Evolutionary conservation across 1,140 invertebrate species (phyloP), one percentile per base, ranked within the genome.

Genomic region (Cheumatopsyche charites): DNA sequence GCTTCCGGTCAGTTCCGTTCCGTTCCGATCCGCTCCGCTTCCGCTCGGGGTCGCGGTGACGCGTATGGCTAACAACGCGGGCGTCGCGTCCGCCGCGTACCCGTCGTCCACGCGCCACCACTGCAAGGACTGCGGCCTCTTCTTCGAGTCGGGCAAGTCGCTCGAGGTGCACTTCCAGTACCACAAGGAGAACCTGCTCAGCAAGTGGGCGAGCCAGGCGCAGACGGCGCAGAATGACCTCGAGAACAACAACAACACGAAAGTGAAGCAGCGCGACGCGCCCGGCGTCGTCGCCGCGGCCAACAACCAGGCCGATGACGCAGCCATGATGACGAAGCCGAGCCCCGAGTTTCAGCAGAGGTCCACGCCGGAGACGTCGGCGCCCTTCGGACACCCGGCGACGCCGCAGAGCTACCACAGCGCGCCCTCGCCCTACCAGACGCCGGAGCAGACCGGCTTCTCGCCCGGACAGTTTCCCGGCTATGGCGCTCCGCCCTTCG

Each of bases 161-260:
- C 83, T 93, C 58, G 89, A 92, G 75, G 91, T 92, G 67, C 91
- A 94, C 82, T 82, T 92, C 72, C 88, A 89, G 73, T 93, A 93
- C 78, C 91, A 93, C 75, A 90, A 92, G 77, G 90, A 91, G 77
- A 92, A 91, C 76, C 81, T 92, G 67, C 81, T 92, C 71, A 90
- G 85, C 76, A 90, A 91, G 80, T 92, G 91, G 91, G 87, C 87
- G n/a, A 86, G 80, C n/a, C 87, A 89, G 78, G 81, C 82, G 15
- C 78, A 80, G 55, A 83, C 81, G 77, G 77, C 83, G 42, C 83
- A 87, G 74, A 83, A 85, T 82, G 87, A 88, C 72, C 82, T 86
- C 68, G 88, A 88, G 62, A 91, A 90, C 79, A 90, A 90, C 79
- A 90, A 89, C 78, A 87, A 87, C 71, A 85, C 84, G 26, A 88